Evolutionary conservation across 2,888 invertebrate genomes (phyloP).

Genomic region (Calliphora vomitoria): DNA sequence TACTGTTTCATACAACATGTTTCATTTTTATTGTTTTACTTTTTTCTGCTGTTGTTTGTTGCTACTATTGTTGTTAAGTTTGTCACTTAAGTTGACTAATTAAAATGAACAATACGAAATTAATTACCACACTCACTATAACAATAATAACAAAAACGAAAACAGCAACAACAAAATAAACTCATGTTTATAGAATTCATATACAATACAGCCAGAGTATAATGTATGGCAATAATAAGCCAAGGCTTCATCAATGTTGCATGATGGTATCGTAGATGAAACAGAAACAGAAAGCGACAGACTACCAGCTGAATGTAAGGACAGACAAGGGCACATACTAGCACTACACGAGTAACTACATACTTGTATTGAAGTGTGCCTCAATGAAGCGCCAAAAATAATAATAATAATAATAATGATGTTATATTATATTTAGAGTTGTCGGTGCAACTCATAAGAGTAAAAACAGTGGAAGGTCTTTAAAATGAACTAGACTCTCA

Average conservation of each 20-base stretch:
- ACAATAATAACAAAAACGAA: conserved; percentile 41
- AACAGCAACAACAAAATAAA: conserved; percentile 35
- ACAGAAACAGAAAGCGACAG: neutral
- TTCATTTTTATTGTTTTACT: conserved; percentile 34
- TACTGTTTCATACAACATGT: conserved; percentile 19
- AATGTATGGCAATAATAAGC: conserved; percentile 24
- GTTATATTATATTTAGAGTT: conserved; percentile 12
- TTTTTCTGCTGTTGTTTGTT: conserved; percentile 40
- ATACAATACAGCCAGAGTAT: neutral
- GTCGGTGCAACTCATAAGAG: conserved; percentile 7
- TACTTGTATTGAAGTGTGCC: conserved; percentile 26
- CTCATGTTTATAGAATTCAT: conserved; percentile 54
- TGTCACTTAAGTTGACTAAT: conserved; percentile 75
- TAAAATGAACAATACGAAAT: conserved; percentile 76
- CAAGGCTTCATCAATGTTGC: conserved; percentile 47
- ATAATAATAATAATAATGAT: conserved; percentile 60
- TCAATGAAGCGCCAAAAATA: conserved; percentile 57
- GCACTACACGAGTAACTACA: neutral
- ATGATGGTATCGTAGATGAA: neutral
- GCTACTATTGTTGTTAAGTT: conserved; percentile 63
- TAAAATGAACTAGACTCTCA: neutral
- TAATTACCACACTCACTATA: conserved; percentile 74
- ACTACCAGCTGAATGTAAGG: neutral
- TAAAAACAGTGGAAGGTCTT: conserved; percentile 13
- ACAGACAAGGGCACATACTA: conserved; percentile 22